phyloP scores from a whole-genome alignment of 1,140 invertebrate species.

The Formica selysi region DNA sequence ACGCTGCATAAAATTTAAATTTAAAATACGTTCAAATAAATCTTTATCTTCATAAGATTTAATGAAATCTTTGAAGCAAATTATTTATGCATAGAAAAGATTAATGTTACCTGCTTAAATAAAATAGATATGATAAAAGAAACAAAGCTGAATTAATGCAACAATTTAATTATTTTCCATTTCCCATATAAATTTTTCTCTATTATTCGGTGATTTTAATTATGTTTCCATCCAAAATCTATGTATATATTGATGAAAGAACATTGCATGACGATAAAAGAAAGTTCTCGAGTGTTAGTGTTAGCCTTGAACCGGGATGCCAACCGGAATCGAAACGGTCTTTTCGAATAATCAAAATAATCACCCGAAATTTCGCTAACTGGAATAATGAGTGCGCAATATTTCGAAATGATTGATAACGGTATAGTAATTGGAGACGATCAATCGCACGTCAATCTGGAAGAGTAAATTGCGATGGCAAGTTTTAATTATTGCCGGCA shows the following conservation, averaged over 20 bases:
- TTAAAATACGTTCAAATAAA: background rate
- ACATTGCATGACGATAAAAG: background rate
- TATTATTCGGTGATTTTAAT: slow-evolving; percentile 5
- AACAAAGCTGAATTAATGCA: background rate
- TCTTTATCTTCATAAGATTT: background rate
- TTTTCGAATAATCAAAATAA: background rate
- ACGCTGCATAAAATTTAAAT: slow-evolving; percentile 1
- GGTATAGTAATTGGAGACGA: slow-evolving; percentile 14
- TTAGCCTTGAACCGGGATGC: slow-evolving; percentile 6
- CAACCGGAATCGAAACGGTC: slow-evolving; percentile 2
- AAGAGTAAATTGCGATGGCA: background rate
- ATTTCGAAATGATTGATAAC: slow-evolving; percentile 39
- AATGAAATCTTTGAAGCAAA: background rate
- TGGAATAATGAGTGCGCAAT: slow-evolving; percentile 24
- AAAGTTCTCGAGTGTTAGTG: background rate
- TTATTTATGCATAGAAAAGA: background rate
- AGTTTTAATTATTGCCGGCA: slow-evolving; percentile 45
- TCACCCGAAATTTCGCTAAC: slow-evolving; percentile 22
- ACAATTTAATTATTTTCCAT: background rate
- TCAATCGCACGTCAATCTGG: background rate
- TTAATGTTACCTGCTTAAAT: background rate
- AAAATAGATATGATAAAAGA: background rate
- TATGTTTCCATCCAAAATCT: background rate
- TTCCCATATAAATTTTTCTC: background rate
- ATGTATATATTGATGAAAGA: background rate